Evolutionary conservation across 37 sponge, comb jelly and placozoan genomes (phyloP).

Genomic region (Haliclona indistincta): DNA sequence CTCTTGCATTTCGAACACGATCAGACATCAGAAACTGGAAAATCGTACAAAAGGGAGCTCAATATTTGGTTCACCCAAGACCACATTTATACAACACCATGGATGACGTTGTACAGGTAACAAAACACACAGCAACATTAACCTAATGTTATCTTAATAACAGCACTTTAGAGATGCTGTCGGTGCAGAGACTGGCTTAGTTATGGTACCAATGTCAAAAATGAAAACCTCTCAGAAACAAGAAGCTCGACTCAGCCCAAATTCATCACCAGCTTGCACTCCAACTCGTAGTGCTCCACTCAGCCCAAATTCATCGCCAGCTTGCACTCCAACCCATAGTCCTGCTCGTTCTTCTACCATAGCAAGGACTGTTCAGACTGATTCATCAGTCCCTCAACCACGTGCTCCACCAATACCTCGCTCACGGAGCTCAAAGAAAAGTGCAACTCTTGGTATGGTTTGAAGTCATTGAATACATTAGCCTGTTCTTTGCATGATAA

Average conservation of each 20-base stretch:
- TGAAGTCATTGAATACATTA: too few species aligned
- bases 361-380: neutral
- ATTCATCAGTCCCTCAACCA: neutral
- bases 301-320: too few species aligned
- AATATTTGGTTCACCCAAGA: conserved; percentile 69
- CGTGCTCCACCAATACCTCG: neutral
- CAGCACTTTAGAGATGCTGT: conserved; percentile 71
- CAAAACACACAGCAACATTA: neutral
- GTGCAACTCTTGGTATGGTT: too few species aligned
- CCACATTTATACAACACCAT: conserved; percentile 62
- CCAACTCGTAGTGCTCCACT: too few species aligned
- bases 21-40: conserved; percentile 70
- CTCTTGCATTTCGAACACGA: conserved; percentile 64
- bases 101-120: conserved; percentile 58
- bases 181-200: conserved; percentile 46
- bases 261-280: too few species aligned
- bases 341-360: neutral
- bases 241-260: too few species aligned
- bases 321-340: neutral
- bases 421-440: neutral
- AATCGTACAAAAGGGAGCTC: conserved; percentile 21
- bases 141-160: neutral
- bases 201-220: conserved; percentile 48
- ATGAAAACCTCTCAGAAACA: neutral
- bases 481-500: too few species aligned